These are phyloP conservation scores for Chromoteleia sp. DNA, from an alignment of 2,888 invertebrate species.

Conservation along the genomic window DNA sequence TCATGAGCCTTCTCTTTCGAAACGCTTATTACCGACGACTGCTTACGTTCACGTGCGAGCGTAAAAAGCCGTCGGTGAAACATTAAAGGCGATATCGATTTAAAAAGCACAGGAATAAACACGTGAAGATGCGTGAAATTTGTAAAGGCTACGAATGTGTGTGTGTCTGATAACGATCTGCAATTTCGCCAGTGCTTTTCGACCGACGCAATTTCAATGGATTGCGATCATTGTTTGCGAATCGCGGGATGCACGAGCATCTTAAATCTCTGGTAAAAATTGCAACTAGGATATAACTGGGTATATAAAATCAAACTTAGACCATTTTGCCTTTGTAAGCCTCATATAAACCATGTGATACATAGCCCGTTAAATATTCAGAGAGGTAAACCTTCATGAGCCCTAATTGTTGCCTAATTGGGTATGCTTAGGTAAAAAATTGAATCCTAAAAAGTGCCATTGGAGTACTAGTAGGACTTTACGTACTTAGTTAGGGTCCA, in stretches of 20 bases:
- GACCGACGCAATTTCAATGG: conserved; percentile 58
- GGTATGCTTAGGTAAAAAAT: too few species aligned
- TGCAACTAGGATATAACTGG: too few species aligned
- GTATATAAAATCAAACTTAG: too few species aligned
- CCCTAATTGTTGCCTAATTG: too few species aligned
- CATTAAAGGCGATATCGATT: conserved; percentile 68
- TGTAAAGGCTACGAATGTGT: conserved; percentile 58
- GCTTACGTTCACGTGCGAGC: conserved; percentile 48
- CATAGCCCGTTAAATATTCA: too few species aligned
- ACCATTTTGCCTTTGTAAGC: too few species aligned
- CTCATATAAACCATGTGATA: too few species aligned
- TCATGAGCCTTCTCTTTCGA: conserved; percentile 59
- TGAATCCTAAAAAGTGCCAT: too few species aligned
- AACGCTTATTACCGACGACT: conserved; percentile 65
- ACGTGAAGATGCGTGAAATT: conserved; percentile 66
- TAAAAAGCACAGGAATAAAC: conserved; percentile 60
- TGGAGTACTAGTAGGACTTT: too few species aligned
- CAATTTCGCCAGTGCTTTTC: conserved; percentile 72
- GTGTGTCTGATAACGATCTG: conserved; percentile 71
- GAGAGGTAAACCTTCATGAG: too few species aligned
- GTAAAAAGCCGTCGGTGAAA: conserved; percentile 68
- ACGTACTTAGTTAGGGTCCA: too few species aligned
- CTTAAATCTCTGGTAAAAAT: neutral
- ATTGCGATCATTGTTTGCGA: conserved; percentile 1
- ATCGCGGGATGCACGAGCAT: neutral